Percentiles rank a stretch among this genome's conserved stretches.
These are phyloP conservation scores for Pseudomyrmex concolor DNA, from an alignment of 1,140 invertebrate genomes.

Conservation along the genomic window DNA sequence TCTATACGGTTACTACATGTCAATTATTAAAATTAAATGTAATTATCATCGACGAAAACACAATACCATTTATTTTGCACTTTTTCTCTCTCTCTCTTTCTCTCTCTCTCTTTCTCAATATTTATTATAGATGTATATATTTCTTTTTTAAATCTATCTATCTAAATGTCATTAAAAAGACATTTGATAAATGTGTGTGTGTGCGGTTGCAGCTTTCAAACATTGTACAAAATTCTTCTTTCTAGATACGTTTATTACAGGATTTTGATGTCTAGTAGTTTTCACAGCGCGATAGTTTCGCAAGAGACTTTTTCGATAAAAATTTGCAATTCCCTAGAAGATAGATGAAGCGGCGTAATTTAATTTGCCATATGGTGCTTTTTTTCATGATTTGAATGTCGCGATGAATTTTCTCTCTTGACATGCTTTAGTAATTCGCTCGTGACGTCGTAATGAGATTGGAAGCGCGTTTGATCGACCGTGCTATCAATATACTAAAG, in stretches of 20 bases:
- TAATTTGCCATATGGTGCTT: slow-evolving; percentile 34
- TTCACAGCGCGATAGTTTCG: slow-evolving; percentile 13
- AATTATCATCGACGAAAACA: neutral
- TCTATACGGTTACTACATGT: neutral
- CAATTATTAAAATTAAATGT: slow-evolving; percentile 24
- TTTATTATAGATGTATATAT: slow-evolving; percentile 20
- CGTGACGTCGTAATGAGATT: slow-evolving; percentile 47
- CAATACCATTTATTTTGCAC: neutral
- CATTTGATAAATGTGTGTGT: neutral
- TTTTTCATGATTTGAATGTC: slow-evolving; percentile 50
- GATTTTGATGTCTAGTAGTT: slow-evolving; percentile 32
- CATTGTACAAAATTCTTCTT: neutral
- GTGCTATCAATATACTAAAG: slow-evolving; percentile 66
- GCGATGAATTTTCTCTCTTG: slow-evolving; percentile 36
- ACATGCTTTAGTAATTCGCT: slow-evolving; percentile 34
- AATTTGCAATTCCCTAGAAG: slow-evolving; percentile 38
- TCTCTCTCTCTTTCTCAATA: neutral
- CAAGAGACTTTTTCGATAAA: slow-evolving; percentile 28
- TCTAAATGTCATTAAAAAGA: too few species aligned
- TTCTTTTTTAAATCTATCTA: too few species aligned
- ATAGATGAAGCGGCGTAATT: slow-evolving; percentile 36
- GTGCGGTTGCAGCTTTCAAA: neutral
- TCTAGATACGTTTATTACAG: neutral
- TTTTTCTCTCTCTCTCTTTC: too few species aligned
- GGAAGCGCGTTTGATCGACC: slow-evolving; percentile 58